A percentile compares a stretch with the other conserved stretches of the same genome.
Evolutionary conservation across 2,797 vertebrate genomes (phyloP).

Genomic region (Otolemur crassicaudatus): DNA sequence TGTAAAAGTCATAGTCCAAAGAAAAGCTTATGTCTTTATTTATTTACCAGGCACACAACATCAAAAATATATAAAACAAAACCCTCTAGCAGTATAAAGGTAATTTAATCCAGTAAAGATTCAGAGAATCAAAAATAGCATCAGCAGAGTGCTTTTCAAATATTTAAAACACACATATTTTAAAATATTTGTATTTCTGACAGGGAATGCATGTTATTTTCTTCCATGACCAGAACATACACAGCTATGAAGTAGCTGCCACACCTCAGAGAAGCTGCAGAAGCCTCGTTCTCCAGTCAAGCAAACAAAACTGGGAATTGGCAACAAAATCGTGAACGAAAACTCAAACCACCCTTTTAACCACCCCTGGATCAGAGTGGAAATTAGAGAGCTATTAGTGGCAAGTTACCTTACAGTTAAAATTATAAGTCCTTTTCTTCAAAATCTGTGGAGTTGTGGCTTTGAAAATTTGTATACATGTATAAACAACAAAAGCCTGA

Average conservation of each 20-base stretch:
- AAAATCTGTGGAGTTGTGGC: neutral
- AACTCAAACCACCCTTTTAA: neutral
- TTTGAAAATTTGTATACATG: neutral
- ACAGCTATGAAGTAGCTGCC: neutral
- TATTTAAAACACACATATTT: neutral
- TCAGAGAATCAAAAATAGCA: neutral
- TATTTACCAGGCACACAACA: neutral
- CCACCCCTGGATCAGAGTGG: neutral
- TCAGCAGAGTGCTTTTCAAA: neutral
- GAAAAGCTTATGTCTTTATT: neutral
- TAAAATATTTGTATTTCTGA: neutral
- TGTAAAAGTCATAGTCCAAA: neutral
- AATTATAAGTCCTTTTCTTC: conserved; percentile 26
- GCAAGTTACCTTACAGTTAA: neutral
- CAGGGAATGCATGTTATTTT: neutral
- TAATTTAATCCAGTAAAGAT: conserved; percentile 36
- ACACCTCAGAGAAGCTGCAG: neutral
- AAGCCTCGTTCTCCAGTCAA: neutral
- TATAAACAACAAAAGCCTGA: neutral
- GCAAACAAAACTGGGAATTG: neutral
- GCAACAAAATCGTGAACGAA: conserved; percentile 6
- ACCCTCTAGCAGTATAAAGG: neutral
- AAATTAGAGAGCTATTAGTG: neutral
- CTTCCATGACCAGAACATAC: neutral
- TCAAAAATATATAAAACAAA: conserved; percentile 42